Percentiles rank a stretch among this genome's conserved stretches.
phyloP scores from a whole-genome alignment of 2,888 invertebrate genomes.

The Acleris cristana region DNA sequence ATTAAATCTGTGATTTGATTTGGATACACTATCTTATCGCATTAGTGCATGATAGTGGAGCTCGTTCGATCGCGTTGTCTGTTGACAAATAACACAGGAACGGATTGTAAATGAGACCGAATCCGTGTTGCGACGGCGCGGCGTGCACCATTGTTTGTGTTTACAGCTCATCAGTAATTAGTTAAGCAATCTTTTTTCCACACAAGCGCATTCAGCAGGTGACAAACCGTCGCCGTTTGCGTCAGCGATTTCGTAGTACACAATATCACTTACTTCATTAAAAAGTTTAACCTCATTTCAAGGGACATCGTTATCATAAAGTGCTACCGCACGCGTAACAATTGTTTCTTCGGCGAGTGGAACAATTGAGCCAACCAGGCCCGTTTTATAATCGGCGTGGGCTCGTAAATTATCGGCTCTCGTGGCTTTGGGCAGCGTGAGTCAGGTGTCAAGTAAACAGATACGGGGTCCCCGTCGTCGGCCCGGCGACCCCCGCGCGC shows the following conservation, averaged over 20 bases:
- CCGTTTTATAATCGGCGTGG: slow-evolving; percentile 46
- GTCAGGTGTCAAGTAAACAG: slow-evolving; percentile 74
- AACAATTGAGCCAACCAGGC: slow-evolving; percentile 48
- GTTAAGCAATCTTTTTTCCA: slow-evolving; percentile 72
- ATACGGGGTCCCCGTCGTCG: slow-evolving; percentile 55
- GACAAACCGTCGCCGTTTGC: slow-evolving; percentile 53
- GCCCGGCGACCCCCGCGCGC: slow-evolving; percentile 59
- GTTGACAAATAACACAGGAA: slow-evolving; percentile 43
- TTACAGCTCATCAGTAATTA: slow-evolving; percentile 64
- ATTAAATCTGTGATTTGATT: slow-evolving; percentile 34
- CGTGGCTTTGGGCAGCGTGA: slow-evolving; percentile 60
- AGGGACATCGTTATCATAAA: slow-evolving; percentile 49
- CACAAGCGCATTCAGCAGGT: slow-evolving; percentile 66
- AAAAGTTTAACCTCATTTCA: slow-evolving; percentile 50
- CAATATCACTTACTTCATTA: slow-evolving; percentile 57
- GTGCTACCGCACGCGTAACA: slow-evolving; percentile 47
- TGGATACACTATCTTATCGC: slow-evolving; percentile 32
- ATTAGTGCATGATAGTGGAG: slow-evolving; percentile 19
- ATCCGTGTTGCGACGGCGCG: slow-evolving; percentile 55
- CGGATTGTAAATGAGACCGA: slow-evolving; percentile 57
- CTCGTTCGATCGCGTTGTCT: slow-evolving; percentile 23
- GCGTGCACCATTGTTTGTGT: slow-evolving; percentile 67
- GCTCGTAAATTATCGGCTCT: slow-evolving; percentile 51
- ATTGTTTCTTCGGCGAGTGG: slow-evolving; percentile 49
- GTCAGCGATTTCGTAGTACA: slow-evolving; percentile 63